These are phyloP conservation scores for Mythimna albipuncta DNA, from an alignment of 2,888 invertebrate genomes.

Conservation along the genomic window DNA sequence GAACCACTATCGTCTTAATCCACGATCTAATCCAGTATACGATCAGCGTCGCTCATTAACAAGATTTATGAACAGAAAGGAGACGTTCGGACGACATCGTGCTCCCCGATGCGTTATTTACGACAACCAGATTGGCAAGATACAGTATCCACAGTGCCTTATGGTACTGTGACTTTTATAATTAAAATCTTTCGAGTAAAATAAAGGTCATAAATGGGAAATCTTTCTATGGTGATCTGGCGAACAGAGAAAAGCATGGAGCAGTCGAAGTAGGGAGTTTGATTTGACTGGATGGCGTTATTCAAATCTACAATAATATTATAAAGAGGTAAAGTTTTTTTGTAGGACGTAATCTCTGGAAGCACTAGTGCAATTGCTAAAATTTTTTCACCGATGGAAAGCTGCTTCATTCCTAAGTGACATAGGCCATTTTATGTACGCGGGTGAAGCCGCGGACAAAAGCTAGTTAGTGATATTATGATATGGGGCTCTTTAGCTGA, in stretches of 20 bases:
- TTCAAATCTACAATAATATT: not conserved
- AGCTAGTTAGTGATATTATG: not conserved
- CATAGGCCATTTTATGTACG: too few relatives aligned
- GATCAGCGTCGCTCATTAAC: conserved; percentile 88
- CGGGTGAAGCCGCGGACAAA: too few relatives aligned
- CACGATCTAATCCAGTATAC: conserved; percentile 84
- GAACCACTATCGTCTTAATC: conserved; percentile 65
- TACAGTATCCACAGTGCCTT: conserved; percentile 68
- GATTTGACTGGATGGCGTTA: not conserved
- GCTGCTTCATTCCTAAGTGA: too few relatives aligned
- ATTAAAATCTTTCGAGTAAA: conserved; percentile 62
- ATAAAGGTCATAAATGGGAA: conserved; percentile 53
- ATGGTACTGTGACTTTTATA: conserved; percentile 66
- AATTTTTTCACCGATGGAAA: too few relatives aligned
- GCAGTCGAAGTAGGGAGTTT: not conserved
- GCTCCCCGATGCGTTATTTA: conserved; percentile 84
- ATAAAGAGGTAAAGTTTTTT: too few relatives aligned
- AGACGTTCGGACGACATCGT: conserved; percentile 84
- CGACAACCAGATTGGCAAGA: conserved; percentile 82
- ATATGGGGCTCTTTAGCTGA: too few relatives aligned
- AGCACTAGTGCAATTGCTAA: too few relatives aligned
- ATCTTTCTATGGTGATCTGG: conserved; percentile 47
- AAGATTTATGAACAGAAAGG: conserved; percentile 87
- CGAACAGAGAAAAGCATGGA: conserved; percentile 35
- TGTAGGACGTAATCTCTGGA: too few relatives aligned